Evolutionary conservation across 1,140 invertebrate species (phyloP), one percentile per base, ranked within the genome.

Genomic region (Drepana arcuata): DNA sequence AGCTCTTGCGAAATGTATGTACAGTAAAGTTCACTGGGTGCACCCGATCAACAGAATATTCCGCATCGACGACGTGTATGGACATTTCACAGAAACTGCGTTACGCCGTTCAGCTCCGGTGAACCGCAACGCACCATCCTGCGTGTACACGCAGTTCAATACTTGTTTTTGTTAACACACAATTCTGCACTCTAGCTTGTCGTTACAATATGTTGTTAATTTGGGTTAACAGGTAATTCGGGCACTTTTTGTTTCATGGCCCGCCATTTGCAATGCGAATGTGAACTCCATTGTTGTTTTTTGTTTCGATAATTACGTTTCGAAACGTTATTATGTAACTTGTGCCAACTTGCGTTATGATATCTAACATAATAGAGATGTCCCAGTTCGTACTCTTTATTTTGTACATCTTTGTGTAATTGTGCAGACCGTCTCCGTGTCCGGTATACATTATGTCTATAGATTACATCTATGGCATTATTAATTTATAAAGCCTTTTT

Each of bases 111-210:
- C 65, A 69, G 75, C 75, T 75, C 60, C 75, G 64, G 48, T 74
- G 75, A 65, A 69, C 66, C 70, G 72, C 63, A 49, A 58, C 69
- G 29, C 47, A 33, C 59, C 62, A 57, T 67, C 71, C 70, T 67
- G 63, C 41, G 52, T 57, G 43, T 73, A 80, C 77, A 72, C 72
- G 72, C 74, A 65, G 62, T 66, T 78, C 57, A 44, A 68, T 74
- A 68, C 51, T 53, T 41, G 52, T 54, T 60, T 64, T 49, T 55
- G 44, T 34, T 21, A 21, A 21, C n/a, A n/a, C 37, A 39, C 16
- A 28, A 26, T 36, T 37, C 16, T 39, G 47, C 16, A 52, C 32
- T 33, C 23, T 5, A n/a, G n/a, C 15, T 23, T 3, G 1, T 36
- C 7, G 9, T 10, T 27, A 27, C 9, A 27, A n/a, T 34, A 34